phyloP scores from a whole-genome alignment of 1,140 invertebrate genomes.

The Frieseomelitta varia region DNA sequence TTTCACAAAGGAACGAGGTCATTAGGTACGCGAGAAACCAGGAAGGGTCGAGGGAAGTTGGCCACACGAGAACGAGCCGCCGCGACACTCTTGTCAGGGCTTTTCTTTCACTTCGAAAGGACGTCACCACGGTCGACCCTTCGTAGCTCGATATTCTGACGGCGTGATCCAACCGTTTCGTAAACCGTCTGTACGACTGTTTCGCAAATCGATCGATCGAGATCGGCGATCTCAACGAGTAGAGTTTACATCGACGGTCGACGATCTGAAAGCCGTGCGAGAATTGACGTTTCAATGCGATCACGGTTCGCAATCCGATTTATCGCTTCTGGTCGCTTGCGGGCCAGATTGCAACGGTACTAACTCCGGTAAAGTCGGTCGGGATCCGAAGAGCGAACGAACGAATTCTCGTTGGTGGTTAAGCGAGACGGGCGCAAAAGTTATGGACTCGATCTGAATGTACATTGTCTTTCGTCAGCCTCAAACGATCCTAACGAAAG shows the following conservation, averaged over 20 bases:
- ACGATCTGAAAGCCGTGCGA: background rate
- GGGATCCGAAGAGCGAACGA: background rate
- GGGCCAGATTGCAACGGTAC: conserved; percentile 32
- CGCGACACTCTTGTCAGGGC: background rate
- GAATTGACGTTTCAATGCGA: background rate
- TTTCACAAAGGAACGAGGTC: conserved; percentile 59
- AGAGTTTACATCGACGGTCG: background rate
- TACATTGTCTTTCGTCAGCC: too few relatives aligned
- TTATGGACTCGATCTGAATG: too few relatives aligned
- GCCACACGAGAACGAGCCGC: conserved; percentile 26
- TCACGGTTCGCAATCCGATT: background rate
- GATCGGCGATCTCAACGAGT: background rate
- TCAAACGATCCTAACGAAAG: conserved; percentile 1
- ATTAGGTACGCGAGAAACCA: conserved; percentile 54
- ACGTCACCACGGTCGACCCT: conserved; percentile 11
- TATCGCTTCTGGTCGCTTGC: background rate
- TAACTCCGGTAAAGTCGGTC: conserved; percentile 2
- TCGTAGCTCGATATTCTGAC: conserved; percentile 29
- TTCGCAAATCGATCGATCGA: background rate
- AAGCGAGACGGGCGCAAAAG: background rate
- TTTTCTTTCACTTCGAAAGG: conserved; percentile 18
- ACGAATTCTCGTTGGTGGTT: too few relatives aligned
- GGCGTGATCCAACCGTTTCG: background rate
- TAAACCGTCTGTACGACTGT: background rate
- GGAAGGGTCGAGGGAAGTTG: conserved; percentile 57